phyloP scores from a whole-genome alignment of 2,888 invertebrate genomes.

The Leptinotarsa tumamoca region DNA sequence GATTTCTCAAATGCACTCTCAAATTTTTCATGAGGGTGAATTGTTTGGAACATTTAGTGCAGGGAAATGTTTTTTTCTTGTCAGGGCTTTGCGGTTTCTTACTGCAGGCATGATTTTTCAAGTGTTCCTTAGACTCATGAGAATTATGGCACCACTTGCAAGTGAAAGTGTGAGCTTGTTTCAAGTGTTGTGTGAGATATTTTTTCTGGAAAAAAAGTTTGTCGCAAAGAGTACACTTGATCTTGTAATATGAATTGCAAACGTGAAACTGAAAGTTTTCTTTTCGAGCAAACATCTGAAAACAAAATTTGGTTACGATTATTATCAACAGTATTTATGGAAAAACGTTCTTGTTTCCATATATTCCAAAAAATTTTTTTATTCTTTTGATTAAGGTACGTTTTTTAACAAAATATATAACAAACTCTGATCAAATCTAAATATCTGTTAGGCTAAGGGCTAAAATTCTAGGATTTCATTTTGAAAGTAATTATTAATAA shows the following conservation, averaged over 20 bases:
- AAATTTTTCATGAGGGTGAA: constrained; percentile 55
- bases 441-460: too few relatives aligned
- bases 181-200: constrained; percentile 66
- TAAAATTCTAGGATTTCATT: too few relatives aligned
- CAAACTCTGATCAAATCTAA: too few relatives aligned
- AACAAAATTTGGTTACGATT: constrained; percentile 26
- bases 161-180: constrained; percentile 55
- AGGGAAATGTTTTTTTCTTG: constrained; percentile 52
- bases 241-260: constrained; percentile 55
- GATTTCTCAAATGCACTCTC: constrained; percentile 55
- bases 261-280: constrained; percentile 63
- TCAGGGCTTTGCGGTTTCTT: constrained; percentile 39
- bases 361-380: too few relatives aligned
- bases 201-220: constrained; percentile 66
- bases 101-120: constrained; percentile 55
- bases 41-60: constrained; percentile 55
- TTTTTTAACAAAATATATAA: too few relatives aligned
- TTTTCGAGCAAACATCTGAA: constrained; percentile 66
- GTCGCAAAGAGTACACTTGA: constrained; percentile 51
- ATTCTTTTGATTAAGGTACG: too few relatives aligned
- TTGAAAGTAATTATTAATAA: too few relatives aligned
- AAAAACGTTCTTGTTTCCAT: too few relatives aligned
- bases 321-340: background rate
- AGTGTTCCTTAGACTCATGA: constrained; percentile 53
- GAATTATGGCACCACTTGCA: constrained; percentile 55